Evolutionary conservation across 2,888 invertebrate genomes (phyloP), one percentile per base, ranked within the genome.

Genomic region (Lithosia quadra): DNA sequence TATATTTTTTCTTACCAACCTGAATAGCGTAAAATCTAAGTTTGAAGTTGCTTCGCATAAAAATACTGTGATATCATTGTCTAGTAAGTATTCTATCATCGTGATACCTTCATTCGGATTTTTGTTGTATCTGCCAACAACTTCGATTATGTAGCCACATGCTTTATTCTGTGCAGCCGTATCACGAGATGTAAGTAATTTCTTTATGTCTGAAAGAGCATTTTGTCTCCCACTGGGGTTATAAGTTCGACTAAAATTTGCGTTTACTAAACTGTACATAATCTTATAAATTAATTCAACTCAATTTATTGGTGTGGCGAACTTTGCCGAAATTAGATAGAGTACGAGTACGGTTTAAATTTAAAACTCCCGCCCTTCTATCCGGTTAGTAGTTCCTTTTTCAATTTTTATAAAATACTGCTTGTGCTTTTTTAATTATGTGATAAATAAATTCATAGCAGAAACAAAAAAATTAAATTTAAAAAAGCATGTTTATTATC

Each of bases 21-120:
- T 90, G 78, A 93, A 94, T 33, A 94, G 84, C 21, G 87, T 79
- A 74, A 91, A 92, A 76, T 94, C 93, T 79, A 95, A 86, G 76
- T 94, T 95, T 13, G 93, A 89, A 55, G 90, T 92, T 33, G 93
- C 92, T 85, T 94, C 94, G 77, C 94, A 94, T 15, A 95, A 85
- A 80, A 94, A 95, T 53, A 94, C 91, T 4, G 88, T 90, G 53
- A 94, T 92, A 75, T 95, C 94, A 72, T 92, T 94, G 22, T 92
- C 90, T 63, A 95, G 76, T 68, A 95, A 85, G 83, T 93, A 92
- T 79, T 92, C 89, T 18, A 93, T 78, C 81, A 92, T 87, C 21
- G 84, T 85, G 61, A 73, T 78, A 63, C 89, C 86, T 76, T 94
- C 92, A 11, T 82, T 84, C 1, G 91, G 88, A 70, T 86, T 89